Conservation (phyloP, 2,113 vertebrate species). For the Jacana jacana region DNA sequence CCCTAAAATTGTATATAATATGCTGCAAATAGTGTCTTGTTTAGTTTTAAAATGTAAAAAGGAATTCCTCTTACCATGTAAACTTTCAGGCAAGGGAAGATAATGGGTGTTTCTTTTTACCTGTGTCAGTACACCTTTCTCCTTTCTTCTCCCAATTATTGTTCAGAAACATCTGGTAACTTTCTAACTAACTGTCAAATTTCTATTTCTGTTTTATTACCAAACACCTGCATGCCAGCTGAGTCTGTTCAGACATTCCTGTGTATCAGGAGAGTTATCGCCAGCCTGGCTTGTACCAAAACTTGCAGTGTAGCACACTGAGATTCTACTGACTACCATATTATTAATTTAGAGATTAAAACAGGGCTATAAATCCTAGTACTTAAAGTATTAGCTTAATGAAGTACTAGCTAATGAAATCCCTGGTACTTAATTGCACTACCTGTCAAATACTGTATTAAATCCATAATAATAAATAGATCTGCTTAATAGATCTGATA, state of each 20-base stretch:
- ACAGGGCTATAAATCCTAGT: not conserved
- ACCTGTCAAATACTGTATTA: not conserved
- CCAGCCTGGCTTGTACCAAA: not conserved
- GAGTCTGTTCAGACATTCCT: slow-evolving; percentile 20
- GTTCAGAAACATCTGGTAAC: slow-evolving; percentile 20
- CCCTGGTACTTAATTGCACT: not conserved
- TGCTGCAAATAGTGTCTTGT: not conserved
- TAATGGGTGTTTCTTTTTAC: not conserved
- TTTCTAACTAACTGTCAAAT: slow-evolving; percentile 13
- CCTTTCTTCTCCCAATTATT: not conserved
- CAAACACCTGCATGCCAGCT: slow-evolving; percentile 45
- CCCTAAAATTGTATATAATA: not conserved
- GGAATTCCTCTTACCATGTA: not conserved
- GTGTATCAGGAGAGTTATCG: not conserved
- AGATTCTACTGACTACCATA: not conserved
- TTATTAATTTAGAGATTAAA: not conserved
- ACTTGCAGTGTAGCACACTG: not conserved
- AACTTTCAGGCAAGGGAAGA: not conserved
- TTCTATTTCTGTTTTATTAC: slow-evolving; percentile 53
- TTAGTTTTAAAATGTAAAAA: not conserved
- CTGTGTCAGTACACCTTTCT: not conserved
- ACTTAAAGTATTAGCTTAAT: not conserved
- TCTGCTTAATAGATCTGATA: not conserved
- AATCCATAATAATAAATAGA: not conserved
- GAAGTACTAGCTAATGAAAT: not conserved